Evolutionary conservation across 2,888 invertebrate species (phyloP).

Genomic region (Hirtodrosophila histrioides): DNA sequence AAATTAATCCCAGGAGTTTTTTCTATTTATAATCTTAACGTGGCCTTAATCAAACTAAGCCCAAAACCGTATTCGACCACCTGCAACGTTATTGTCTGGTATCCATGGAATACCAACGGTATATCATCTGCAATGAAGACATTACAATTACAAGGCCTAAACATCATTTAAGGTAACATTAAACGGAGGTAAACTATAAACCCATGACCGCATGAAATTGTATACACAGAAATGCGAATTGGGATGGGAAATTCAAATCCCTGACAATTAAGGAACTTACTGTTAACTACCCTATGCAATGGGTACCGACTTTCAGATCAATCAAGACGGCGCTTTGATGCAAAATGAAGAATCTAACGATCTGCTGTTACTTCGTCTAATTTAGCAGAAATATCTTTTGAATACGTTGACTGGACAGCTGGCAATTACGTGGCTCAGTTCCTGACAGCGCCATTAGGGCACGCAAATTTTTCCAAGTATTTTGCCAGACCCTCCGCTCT

Average conservation of each 20-base stretch:
- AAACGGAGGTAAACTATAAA: slow-evolving; percentile 33
- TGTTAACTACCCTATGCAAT: slow-evolving; percentile 50
- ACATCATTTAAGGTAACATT: slow-evolving; percentile 57
- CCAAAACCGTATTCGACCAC: slow-evolving; percentile 45
- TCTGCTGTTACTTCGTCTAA: slow-evolving; percentile 51
- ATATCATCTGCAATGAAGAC: slow-evolving; percentile 35
- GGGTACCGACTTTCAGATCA: slow-evolving; percentile 32
- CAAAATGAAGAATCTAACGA: slow-evolving; percentile 22
- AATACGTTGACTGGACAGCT: slow-evolving; percentile 57
- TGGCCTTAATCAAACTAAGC: not conserved
- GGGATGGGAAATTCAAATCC: slow-evolving; percentile 16
- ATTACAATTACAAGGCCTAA: slow-evolving; percentile 39
- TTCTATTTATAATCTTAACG: too few relatives aligned
- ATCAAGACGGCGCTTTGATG: slow-evolving; percentile 50
- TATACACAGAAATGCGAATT: slow-evolving; percentile 44
- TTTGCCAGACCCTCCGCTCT: slow-evolving; percentile 31
- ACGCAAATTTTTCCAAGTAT: slow-evolving; percentile 75
- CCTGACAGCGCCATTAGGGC: slow-evolving; percentile 27
- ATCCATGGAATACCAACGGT: slow-evolving; percentile 2
- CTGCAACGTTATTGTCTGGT: slow-evolving; percentile 39
- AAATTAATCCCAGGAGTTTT: too few relatives aligned
- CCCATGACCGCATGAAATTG: slow-evolving; percentile 67
- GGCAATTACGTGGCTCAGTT: slow-evolving; percentile 36
- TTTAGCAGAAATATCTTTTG: slow-evolving; percentile 60
- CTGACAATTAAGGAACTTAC: slow-evolving; percentile 42